phyloP scores from a whole-genome alignment of 2,113 vertebrate species.

The Okapia johnstoni region DNA sequence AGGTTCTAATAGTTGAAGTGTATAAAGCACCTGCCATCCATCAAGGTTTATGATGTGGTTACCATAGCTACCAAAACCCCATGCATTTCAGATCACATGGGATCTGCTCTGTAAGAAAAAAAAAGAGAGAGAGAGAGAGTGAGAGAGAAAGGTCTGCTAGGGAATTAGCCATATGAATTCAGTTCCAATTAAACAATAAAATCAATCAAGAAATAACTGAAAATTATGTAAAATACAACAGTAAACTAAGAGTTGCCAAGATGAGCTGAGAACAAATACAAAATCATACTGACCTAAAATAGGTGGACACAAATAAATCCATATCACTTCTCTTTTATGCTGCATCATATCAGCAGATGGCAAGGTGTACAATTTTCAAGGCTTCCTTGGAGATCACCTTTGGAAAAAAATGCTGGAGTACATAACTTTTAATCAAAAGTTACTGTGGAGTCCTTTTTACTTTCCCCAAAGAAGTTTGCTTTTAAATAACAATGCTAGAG shows the following conservation, averaged over 20 bases:
- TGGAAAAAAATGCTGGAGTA: background rate
- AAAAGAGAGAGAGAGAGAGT: background rate
- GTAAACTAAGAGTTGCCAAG: background rate
- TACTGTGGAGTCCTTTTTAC: conserved; percentile 35
- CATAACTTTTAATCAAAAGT: conserved; percentile 69
- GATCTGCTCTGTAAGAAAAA: background rate
- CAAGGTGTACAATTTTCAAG: background rate
- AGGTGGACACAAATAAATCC: background rate
- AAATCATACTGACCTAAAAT: background rate
- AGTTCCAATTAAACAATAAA: background rate
- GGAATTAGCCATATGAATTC: conserved; percentile 18
- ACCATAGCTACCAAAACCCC: conserved; percentile 68
- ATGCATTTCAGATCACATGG: conserved; percentile 45
- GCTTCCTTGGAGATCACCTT: background rate
- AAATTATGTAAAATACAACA: background rate
- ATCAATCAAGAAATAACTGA: background rate
- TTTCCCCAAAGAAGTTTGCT: conserved; percentile 47
- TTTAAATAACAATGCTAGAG: conserved; percentile 63
- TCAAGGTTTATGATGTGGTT: conserved; percentile 71
- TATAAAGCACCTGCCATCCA: conserved; percentile 68
- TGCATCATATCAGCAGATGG: background rate
- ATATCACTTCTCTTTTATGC: background rate
- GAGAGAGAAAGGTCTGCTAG: background rate
- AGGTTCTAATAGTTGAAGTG: conserved; percentile 69
- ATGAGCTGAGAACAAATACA: background rate